Conservation (phyloP, 2,797 vertebrate species). For the Miichthys miiuy region DNA sequence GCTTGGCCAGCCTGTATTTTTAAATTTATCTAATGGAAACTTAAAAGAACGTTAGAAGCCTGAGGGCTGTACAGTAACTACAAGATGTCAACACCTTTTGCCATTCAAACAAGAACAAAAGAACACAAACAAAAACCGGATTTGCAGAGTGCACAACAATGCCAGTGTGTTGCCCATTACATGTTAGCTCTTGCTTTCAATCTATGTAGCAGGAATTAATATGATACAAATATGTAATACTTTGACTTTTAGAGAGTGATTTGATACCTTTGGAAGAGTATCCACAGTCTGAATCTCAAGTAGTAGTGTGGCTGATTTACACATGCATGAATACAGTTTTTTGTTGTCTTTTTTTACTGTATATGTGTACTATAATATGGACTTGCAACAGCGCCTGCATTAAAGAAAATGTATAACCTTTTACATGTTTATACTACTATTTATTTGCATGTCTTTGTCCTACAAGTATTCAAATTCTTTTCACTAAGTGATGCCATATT, state of each 20-base stretch:
- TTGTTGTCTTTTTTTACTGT: neutral
- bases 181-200: neutral
- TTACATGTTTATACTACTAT: neutral
- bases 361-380: neutral
- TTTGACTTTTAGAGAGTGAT: neutral
- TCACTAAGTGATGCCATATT: conserved; percentile 47
- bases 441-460: conserved; percentile 33
- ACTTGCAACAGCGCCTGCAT: neutral
- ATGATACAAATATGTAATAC: neutral
- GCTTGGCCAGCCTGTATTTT: neutral
- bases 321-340: neutral
- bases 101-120: conserved; percentile 4
- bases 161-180: neutral
- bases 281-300: neutral
- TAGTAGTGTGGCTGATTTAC: too few relatives aligned
- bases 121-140: conserved; percentile 19
- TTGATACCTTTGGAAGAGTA: neutral
- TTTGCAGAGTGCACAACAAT: conserved; percentile 11
- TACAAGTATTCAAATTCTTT: conserved; percentile 5
- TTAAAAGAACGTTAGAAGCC: neutral
- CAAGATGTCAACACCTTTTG: neutral
- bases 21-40: neutral
- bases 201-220: neutral
- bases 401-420: neutral
- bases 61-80: neutral